Percentiles rank a stretch among this genome's conserved stretches.
Evolutionary conservation across 1,140 invertebrate species (phyloP).

Genomic region (Dreissena rostriformis): DNA sequence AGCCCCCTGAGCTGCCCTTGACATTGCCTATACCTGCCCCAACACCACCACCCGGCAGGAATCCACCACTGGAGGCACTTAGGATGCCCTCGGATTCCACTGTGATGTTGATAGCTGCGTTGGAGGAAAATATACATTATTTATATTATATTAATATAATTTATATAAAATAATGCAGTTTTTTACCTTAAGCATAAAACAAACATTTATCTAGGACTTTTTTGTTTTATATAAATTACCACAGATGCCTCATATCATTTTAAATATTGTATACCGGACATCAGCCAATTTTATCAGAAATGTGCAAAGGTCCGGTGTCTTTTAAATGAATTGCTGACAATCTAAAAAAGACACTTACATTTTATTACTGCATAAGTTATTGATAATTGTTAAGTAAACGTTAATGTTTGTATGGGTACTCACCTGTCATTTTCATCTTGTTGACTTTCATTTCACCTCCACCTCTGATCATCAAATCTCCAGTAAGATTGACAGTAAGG

Average conservation of each 20-base stretch:
- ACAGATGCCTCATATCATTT: too few species aligned
- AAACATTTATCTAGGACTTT: not conserved
- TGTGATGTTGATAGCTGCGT: conserved; percentile 70
- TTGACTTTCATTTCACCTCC: conserved; percentile 69
- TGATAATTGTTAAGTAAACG: too few species aligned
- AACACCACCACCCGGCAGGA: conserved; percentile 55
- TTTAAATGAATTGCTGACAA: too few species aligned
- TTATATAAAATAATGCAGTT: not conserved
- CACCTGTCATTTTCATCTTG: conserved; percentile 50
- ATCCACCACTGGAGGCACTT: conserved; percentile 64
- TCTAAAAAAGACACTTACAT: too few species aligned
- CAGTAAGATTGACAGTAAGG: conserved; percentile 63
- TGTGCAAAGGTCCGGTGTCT: not conserved
- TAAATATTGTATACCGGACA: too few species aligned
- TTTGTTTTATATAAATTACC: too few species aligned
- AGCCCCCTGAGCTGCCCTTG: conserved; percentile 66
- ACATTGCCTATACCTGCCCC: conserved; percentile 55
- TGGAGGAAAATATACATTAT: too few species aligned
- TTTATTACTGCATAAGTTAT: too few species aligned
- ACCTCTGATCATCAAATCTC: conserved; percentile 65
- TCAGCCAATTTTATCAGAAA: not conserved
- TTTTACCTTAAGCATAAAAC: not conserved
- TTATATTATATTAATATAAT: too few species aligned
- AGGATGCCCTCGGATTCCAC: conserved; percentile 70
- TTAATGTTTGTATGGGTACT: not conserved